A percentile compares a stretch with the other conserved stretches of the same genome.
phyloP scores from a whole-genome alignment of 2,888 invertebrate species.

The Andrena fulva region DNA sequence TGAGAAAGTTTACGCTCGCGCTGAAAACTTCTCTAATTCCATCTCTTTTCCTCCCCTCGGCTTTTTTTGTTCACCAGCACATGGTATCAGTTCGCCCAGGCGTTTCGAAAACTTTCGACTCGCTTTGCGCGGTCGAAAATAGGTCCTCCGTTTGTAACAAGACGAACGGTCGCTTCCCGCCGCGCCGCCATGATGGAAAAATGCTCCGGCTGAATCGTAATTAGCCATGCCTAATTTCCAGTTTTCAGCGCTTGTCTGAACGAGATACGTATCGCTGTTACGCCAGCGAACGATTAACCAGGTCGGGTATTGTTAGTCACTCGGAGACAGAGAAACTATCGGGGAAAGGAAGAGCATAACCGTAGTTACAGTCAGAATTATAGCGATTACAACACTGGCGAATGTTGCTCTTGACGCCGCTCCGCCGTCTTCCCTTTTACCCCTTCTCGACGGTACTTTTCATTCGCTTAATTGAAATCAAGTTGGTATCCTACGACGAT shows the following conservation, averaged over 20 bases:
- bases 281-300: conserved; percentile 79
- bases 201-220: conserved; percentile 68
- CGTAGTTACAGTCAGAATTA: conserved; percentile 61
- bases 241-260: conserved; percentile 72
- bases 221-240: conserved; percentile 76
- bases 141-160: not conserved
- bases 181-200: conserved; percentile 25
- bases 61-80: not conserved
- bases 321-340: conserved; percentile 69
- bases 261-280: conserved; percentile 76
- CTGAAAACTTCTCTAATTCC: conserved; percentile 32
- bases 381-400: conserved; percentile 50
- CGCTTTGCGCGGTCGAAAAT: not conserved
- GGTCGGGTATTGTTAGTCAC: conserved; percentile 73
- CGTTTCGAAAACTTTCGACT: not conserved
- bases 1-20: conserved; percentile 32
- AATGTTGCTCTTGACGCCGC: conserved; percentile 27
- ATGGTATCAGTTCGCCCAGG: not conserved
- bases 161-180: not conserved
- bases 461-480: not conserved
- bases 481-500: not conserved
- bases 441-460: conserved; percentile 1
- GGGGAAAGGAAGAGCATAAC: conserved; percentile 63
- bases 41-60: not conserved
- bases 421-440: not conserved